Evolutionary conservation across 2,113 vertebrate species (phyloP).

Genomic region (Oxyura jamaicensis): DNA sequence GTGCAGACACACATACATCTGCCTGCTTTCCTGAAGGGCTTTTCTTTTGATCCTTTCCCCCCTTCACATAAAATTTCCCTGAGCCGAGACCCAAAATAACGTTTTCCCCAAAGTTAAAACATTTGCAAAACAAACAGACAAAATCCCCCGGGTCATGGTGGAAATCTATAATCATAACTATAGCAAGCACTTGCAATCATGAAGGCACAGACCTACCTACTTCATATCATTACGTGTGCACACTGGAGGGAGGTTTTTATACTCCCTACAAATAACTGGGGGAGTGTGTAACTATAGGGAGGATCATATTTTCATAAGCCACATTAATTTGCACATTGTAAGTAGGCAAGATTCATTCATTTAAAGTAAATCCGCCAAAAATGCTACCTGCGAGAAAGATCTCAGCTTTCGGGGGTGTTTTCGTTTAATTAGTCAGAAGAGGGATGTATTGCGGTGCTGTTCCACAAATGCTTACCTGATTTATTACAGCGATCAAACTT

Average conservation of each 20-base stretch:
- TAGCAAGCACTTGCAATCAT: not conserved
- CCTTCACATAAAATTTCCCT: slow-evolving; percentile 7
- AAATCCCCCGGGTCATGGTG: not conserved
- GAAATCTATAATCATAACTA: not conserved
- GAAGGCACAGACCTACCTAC: fast-evolving
- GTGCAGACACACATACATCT: not conserved
- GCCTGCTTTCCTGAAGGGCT: not conserved
- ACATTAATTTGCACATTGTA: slow-evolving; percentile 41
- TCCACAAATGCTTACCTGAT: not conserved
- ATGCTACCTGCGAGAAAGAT: not conserved
- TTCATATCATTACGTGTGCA: not conserved
- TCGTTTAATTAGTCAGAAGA: slow-evolving; percentile 1
- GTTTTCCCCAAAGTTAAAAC: slow-evolving; percentile 43
- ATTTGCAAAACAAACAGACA: slow-evolving; percentile 2
- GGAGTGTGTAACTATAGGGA: slow-evolving; percentile 32
- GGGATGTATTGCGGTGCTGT: not conserved
- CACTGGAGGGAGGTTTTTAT: not conserved
- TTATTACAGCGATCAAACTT: not conserved
- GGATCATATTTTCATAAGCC: slow-evolving; percentile 24
- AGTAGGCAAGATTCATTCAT: not conserved
- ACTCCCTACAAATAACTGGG: not conserved
- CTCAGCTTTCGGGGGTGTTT: not conserved
- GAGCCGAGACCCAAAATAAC: slow-evolving; percentile 33
- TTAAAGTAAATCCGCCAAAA: not conserved
- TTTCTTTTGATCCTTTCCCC: not conserved